Percentiles rank a stretch among this genome's conserved stretches.
Evolutionary conservation across 1,140 invertebrate species (phyloP).

Genomic region (Ctenoplectra terminalis): DNA sequence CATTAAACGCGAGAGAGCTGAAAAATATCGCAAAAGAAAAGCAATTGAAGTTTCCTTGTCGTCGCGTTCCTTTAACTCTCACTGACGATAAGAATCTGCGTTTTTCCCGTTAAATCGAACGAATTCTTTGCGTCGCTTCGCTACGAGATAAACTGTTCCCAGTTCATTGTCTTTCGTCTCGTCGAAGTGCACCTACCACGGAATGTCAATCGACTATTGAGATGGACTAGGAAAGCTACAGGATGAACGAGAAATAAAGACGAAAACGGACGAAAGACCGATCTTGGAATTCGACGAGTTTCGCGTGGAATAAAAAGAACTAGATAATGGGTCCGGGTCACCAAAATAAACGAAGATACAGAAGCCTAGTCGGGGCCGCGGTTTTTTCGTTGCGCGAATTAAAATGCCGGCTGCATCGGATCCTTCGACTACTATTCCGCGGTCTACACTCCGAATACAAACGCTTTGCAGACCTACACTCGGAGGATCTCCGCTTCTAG

Average conservation of each 20-base stretch:
- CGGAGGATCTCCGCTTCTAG: background rate
- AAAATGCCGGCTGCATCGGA: slow-evolving; percentile 68
- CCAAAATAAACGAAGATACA: slow-evolving; percentile 41
- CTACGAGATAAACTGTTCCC: background rate
- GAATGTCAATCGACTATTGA: slow-evolving; percentile 36
- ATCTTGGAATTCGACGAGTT: slow-evolving; percentile 41
- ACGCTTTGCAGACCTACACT: background rate
- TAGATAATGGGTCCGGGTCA: slow-evolving; percentile 9
- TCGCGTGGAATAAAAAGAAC: slow-evolving; percentile 14
- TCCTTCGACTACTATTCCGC: slow-evolving; percentile 58
- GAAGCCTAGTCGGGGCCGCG: background rate
- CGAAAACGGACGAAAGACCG: slow-evolving; percentile 24
- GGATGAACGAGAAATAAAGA: background rate
- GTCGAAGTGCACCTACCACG: background rate
- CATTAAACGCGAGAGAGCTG: too few species aligned
- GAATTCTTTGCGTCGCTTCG: background rate
- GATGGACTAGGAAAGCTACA: background rate
- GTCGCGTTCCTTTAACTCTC: background rate
- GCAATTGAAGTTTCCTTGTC: background rate
- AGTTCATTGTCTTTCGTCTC: background rate
- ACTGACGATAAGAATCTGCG: too few species aligned
- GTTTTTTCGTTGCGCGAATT: slow-evolving; percentile 51
- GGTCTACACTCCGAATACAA: slow-evolving; percentile 68
- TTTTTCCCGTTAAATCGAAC: background rate
- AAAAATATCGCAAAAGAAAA: slow-evolving; percentile 3